Evolutionary conservation across 64 coral and sea anemone genomes (phyloP), one percentile per base, ranked within the genome.

Genomic region (Montipora cactus): DNA sequence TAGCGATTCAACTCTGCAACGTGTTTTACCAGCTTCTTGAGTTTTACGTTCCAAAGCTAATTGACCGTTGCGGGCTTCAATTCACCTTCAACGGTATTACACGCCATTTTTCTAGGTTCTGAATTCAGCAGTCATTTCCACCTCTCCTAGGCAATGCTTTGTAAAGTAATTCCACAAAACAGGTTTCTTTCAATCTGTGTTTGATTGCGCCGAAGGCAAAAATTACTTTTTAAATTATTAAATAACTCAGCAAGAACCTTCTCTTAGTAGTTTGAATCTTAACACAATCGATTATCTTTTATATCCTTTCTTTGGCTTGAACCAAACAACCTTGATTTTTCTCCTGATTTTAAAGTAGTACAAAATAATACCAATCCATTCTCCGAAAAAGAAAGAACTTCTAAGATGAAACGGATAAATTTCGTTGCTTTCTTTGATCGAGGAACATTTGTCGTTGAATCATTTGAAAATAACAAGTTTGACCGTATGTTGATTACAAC

Each of bases 151-250:
- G 9, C 9, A 78, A 78, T 78, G 76, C 76, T 52, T 5, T 78
- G 15, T 16, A 78, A 49, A 49, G 53, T 16, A 64, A 19, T 64
- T 4, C 46, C 44, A 5, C 12, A 14, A 78, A 18, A 78, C 7
- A 50, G 66, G 64, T 8, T 66, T 49, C 46, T 72, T 72, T 71
- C 64, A 86, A 21, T 71, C 62, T 71, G 18, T 8, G 8, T 72
- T 50, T 70, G 82, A 86, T 70, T 86, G n/a, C 28, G 22, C 64
- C 82, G 19, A 86, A 84, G 44, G 46, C 14, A 10, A 71, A 86
- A 72, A 50, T 8, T 20, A 86, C 67, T 59, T 86, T 86, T 45
- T 86, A 14, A 86, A 86, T 86, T 86, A 86, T 71, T 86, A 86
- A 86, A 22, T 7, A 46, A 12, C 82, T 50, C 82, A 86, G 64